Percentiles rank a stretch among this genome's conserved stretches.
Evolutionary conservation across 2,797 vertebrate species (phyloP).

Genomic region (Macrochelys suwanniensis): DNA sequence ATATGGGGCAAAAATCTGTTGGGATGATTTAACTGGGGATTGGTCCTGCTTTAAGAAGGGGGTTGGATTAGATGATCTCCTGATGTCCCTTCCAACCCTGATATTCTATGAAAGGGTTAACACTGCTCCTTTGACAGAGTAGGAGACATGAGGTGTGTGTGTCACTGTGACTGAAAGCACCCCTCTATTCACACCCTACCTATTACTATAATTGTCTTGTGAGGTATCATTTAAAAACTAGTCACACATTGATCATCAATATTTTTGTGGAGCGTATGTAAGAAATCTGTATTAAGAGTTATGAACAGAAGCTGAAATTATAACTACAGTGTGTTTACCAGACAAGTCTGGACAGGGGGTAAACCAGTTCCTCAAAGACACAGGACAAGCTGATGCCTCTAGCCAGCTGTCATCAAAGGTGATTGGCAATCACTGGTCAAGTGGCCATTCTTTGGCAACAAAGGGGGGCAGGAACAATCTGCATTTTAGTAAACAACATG

Average conservation of each 20-base stretch:
- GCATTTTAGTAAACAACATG: neutral
- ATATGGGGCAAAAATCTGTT: too few relatives aligned
- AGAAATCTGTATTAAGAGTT: neutral
- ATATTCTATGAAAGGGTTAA: neutral
- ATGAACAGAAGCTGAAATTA: neutral
- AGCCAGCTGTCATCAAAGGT: neutral
- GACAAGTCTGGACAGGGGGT: neutral
- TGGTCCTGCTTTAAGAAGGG: too few relatives aligned
- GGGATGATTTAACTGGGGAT: too few relatives aligned
- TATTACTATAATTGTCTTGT: neutral
- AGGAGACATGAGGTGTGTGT: neutral
- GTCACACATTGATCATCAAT: neutral
- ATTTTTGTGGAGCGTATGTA: neutral
- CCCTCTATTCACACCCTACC: neutral
- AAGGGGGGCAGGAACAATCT: neutral
- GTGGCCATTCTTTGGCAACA: neutral
- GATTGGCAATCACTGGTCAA: neutral
- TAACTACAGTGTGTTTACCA: neutral
- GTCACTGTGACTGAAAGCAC: neutral
- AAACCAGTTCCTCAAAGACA: neutral
- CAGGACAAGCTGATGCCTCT: neutral
- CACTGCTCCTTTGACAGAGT: neutral
- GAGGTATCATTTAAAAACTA: neutral
- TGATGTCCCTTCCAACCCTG: too few relatives aligned
- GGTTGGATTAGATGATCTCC: too few relatives aligned